A percentile compares a stretch with the other conserved stretches of the same genome.
These are phyloP conservation scores for Dyspetes luteomarginatus DNA, from an alignment of 2,888 invertebrate species.

Conservation along the genomic window DNA sequence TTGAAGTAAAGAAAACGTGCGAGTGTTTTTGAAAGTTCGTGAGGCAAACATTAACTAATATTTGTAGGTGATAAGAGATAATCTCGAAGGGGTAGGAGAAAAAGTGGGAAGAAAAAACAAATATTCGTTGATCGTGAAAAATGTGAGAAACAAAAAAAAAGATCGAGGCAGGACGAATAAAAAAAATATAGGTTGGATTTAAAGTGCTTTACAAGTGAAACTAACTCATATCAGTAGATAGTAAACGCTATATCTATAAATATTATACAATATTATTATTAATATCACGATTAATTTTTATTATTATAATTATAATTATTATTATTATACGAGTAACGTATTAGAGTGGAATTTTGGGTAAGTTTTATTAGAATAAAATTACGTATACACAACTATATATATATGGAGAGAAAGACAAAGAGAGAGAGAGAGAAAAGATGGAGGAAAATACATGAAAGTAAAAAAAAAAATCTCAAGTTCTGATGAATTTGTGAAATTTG, in stretches of 20 bases:
- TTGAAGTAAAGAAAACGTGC: conserved; percentile 20
- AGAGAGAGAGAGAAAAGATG: conserved; percentile 18
- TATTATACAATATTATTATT: conserved; percentile 56
- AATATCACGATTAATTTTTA: conserved; percentile 22
- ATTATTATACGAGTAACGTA: conserved; percentile 62
- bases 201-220: conserved; percentile 82
- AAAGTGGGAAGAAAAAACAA: conserved; percentile 1
- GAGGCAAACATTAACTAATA: conserved; percentile 39
- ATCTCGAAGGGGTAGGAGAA: not conserved
- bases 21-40: conserved; percentile 32
- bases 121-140: conserved; percentile 50
- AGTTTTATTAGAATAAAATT: conserved; percentile 66
- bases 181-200: conserved; percentile 79
- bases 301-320: conserved; percentile 41
- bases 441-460: conserved; percentile 53
- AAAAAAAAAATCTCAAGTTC: conserved; percentile 46
- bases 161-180: conserved; percentile 51
- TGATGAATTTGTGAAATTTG: conserved; percentile 62
- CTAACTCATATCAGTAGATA: conserved; percentile 82
- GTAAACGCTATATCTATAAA: conserved; percentile 74
- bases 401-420: conserved; percentile 56
- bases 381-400: conserved; percentile 60
- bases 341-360: conserved; percentile 69
- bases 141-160: conserved; percentile 29
- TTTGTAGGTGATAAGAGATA: not conserved